phyloP scores from a whole-genome alignment of 2,888 invertebrate genomes.

The Pemphredon lugubris region DNA sequence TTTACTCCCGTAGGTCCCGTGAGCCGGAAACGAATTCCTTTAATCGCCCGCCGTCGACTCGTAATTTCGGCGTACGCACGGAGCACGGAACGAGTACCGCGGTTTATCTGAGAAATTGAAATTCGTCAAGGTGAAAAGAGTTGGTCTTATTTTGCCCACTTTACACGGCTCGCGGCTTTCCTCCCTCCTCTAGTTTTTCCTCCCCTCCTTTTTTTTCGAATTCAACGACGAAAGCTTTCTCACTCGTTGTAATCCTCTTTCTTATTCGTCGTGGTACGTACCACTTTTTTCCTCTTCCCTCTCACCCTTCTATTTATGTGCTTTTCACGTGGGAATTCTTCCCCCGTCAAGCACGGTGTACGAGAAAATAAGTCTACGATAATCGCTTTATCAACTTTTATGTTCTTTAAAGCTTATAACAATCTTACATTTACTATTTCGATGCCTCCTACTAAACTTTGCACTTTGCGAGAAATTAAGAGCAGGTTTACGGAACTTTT shows the following conservation, averaged over 20 bases:
- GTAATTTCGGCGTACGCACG: too few relatives aligned
- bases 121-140: neutral
- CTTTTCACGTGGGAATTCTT: neutral
- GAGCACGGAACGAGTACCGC: neutral
- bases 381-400: conserved; percentile 28
- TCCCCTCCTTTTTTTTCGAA: neutral
- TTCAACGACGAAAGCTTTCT: neutral
- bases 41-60: too few relatives aligned
- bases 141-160: neutral
- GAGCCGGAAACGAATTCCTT: too few relatives aligned
- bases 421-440: conserved; percentile 7
- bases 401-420: conserved; percentile 17
- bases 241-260: neutral
- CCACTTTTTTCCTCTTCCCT: neutral
- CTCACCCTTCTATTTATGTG: neutral
- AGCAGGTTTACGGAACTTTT: too few relatives aligned
- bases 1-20: too few relatives aligned
- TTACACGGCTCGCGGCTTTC: neutral
- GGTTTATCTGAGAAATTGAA: neutral
- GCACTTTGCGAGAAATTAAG: conserved; percentile 1
- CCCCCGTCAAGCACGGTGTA: neutral
- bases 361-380: neutral
- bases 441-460: conserved; percentile 25
- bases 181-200: neutral
- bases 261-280: neutral